Conservation (phyloP, 2,888 invertebrate genomes). For the Pyrgus malvae region DNA sequence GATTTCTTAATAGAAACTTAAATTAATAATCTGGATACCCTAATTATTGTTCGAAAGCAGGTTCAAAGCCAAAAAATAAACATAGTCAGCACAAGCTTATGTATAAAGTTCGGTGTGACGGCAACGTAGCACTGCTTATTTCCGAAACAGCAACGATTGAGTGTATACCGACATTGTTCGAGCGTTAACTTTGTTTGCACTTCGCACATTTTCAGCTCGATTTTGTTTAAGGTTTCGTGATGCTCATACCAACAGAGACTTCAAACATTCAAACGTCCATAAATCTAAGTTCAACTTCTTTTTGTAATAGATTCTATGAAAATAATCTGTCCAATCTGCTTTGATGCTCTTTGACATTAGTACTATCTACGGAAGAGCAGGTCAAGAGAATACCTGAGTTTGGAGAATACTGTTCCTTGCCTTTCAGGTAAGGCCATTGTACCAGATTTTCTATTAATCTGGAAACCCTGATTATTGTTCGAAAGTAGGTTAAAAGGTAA, state of each 20-base stretch:
- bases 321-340: too few relatives aligned
- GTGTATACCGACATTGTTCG: slow-evolving; percentile 43
- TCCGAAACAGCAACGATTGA: slow-evolving; percentile 63
- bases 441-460: too few relatives aligned
- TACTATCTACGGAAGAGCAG: too few relatives aligned
- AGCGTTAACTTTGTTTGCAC: slow-evolving; percentile 29
- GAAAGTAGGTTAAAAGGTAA: slow-evolving; percentile 60
- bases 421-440: too few relatives aligned
- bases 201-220: slow-evolving; percentile 16
- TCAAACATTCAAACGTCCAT: too few relatives aligned
- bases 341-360: too few relatives aligned
- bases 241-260: slow-evolving; percentile 42
- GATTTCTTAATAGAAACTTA: too few relatives aligned
- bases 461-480: slow-evolving; percentile 30
- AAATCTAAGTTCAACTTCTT: too few relatives aligned
- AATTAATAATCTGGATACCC: slow-evolving; percentile 1
- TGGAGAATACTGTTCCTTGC: too few relatives aligned
- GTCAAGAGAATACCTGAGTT: too few relatives aligned
- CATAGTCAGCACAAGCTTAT: slow-evolving; percentile 64
- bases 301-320: too few relatives aligned
- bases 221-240: background rate
- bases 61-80: slow-evolving; percentile 68
- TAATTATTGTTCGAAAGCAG: slow-evolving; percentile 44
- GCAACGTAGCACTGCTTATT: slow-evolving; percentile 61
- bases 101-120: slow-evolving; percentile 68